phyloP scores from a whole-genome alignment of 2,113 vertebrate species.

The Chelonoidis abingdonii region DNA sequence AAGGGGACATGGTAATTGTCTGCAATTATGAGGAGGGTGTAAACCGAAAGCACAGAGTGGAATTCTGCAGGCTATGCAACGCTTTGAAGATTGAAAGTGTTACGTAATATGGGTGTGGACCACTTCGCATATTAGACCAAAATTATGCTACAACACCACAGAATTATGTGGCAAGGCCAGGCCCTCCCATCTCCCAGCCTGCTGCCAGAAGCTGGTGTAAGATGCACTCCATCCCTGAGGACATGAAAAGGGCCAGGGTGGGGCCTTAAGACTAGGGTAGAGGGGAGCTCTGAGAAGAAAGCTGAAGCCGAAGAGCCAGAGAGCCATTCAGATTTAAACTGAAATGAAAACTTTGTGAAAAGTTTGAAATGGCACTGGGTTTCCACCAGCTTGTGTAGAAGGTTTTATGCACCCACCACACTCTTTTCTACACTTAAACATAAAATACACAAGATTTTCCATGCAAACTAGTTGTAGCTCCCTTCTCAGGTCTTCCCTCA shows the following conservation, averaged over 20 bases:
- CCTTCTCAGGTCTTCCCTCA: background rate
- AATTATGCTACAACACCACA: background rate
- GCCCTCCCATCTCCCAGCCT: background rate
- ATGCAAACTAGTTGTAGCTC: background rate
- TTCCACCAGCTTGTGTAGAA: background rate
- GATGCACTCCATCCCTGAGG: background rate
- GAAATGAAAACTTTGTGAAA: background rate
- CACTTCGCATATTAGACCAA: background rate
- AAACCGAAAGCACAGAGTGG: background rate
- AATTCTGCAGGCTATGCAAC: rapidly evolving
- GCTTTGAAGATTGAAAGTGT: background rate
- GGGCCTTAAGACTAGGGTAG: background rate
- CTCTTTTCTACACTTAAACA: rapidly evolving
- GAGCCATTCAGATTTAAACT: background rate
- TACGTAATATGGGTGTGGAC: rapidly evolving
- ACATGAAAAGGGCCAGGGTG: background rate
- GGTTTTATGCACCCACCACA: background rate
- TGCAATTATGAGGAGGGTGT: background rate
- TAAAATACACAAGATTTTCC: rapidly evolving
- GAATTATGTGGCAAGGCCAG: background rate
- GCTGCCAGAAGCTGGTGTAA: background rate
- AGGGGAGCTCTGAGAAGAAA: rapidly evolving
- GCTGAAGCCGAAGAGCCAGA: background rate
- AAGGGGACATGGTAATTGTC: background rate
- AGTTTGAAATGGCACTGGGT: background rate